These are phyloP conservation scores for Hippocampus mohnikei DNA, from an alignment of 2,113 vertebrate species.

Conservation along the genomic window DNA sequence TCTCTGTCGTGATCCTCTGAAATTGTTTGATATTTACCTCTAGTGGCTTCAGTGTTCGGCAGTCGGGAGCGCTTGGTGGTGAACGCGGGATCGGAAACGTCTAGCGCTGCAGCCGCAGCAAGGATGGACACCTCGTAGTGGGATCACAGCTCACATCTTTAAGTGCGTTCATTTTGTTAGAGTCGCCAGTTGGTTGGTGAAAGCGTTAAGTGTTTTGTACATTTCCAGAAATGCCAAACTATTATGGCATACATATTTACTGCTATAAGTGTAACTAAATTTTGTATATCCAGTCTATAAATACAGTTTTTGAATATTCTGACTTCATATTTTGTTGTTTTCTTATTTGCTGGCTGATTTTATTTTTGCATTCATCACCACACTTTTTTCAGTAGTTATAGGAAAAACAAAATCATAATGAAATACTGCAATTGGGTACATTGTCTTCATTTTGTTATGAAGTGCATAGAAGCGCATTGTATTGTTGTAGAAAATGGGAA, in stretches of 20 bases:
- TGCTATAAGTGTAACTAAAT: background rate
- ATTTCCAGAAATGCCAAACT: too few relatives aligned
- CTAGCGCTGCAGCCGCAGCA: conserved; percentile 46
- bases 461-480: background rate
- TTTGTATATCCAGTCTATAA: conserved; percentile 24
- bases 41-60: conserved; percentile 86
- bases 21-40: conserved; percentile 32
- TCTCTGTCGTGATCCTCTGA: background rate
- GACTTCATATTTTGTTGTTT: background rate
- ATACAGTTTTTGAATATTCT: conserved; percentile 19
- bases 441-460: background rate
- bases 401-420: background rate
- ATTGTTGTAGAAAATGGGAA: too few relatives aligned
- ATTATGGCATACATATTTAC: background rate
- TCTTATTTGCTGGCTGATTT: background rate
- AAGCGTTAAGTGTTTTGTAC: background rate
- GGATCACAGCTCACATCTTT: background rate
- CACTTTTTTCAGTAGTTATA: background rate
- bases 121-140: conserved; percentile 70
- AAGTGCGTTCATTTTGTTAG: background rate
- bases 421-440: background rate
- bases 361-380: background rate
- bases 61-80: conserved; percentile 78
- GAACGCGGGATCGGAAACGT: conserved; percentile 55
- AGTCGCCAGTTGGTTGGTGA: background rate